Conservation (phyloP, 1,140 invertebrate genomes). For the Drosophila persimilis region DNA sequence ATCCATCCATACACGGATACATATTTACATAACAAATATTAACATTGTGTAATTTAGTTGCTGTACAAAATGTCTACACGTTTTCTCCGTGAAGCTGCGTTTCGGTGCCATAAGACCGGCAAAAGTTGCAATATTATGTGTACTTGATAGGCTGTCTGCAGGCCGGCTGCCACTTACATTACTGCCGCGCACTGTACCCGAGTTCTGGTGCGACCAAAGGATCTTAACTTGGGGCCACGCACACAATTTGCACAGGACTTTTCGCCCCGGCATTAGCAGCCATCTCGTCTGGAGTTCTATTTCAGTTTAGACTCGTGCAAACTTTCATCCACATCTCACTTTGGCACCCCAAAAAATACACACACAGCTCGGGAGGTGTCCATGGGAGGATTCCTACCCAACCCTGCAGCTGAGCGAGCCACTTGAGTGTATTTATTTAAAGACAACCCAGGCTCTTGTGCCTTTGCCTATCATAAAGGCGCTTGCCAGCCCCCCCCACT, state of each 20-base stretch:
- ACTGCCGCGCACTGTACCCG: not conserved
- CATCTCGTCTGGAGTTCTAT: constrained; percentile 30
- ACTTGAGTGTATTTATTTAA: constrained; percentile 72
- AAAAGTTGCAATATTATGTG: not conserved
- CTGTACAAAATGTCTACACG: constrained; percentile 64
- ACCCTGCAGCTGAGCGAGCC: not conserved
- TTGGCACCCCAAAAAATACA: constrained; percentile 23
- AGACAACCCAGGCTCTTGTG: constrained; percentile 68
- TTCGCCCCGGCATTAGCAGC: constrained; percentile 49
- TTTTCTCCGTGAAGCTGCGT: not conserved
- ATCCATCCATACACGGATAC: constrained; percentile 32
- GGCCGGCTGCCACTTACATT: too few relatives aligned
- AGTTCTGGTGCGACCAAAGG: not conserved
- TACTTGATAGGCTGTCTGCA: too few relatives aligned
- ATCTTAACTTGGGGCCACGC: constrained; percentile 29
- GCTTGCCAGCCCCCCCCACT: not conserved
- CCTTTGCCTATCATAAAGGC: constrained; percentile 46
- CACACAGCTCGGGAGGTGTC: not conserved
- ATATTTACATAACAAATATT: constrained; percentile 70
- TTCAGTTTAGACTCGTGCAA: constrained; percentile 26
- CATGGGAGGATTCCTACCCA: not conserved
- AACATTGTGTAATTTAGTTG: constrained; percentile 81
- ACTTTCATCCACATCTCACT: constrained; percentile 35
- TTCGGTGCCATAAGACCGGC: not conserved
- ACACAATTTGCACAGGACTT: constrained; percentile 70